Conservation (phyloP, 2,113 vertebrate species). For the Progne subis region DNA sequence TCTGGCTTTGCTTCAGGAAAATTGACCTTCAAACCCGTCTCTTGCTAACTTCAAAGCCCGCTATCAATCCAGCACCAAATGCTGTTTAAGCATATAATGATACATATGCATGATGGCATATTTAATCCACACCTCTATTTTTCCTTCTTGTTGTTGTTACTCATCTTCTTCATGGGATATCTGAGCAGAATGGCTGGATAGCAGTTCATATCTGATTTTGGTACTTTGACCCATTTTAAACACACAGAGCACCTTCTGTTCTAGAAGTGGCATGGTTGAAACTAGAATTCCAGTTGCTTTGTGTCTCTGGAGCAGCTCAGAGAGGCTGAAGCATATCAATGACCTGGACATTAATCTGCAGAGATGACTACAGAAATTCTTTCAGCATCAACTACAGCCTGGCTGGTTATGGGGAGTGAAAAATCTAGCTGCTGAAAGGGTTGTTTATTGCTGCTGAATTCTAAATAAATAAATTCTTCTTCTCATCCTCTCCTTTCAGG, state of each 20-base stretch:
- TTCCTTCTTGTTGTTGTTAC: not conserved
- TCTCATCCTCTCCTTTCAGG: slow-evolving; percentile 66
- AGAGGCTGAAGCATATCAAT: not conserved
- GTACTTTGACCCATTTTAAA: not conserved
- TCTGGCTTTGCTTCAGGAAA: not conserved
- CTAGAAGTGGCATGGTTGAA: not conserved
- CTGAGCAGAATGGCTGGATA: not conserved
- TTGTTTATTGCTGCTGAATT: not conserved
- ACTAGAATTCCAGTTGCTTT: not conserved
- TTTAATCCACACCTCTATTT: not conserved
- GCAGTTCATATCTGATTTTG: not conserved
- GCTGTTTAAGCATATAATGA: not conserved
- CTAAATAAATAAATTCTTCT: not conserved
- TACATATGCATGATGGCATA: not conserved
- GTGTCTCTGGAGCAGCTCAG: not conserved
- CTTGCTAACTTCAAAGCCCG: not conserved
- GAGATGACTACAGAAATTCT: not conserved
- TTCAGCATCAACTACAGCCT: not conserved
- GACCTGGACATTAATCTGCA: not conserved
- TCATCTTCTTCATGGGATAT: not conserved
- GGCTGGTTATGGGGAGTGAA: not conserved
- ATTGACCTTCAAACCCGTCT: not conserved
- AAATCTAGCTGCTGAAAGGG: not conserved
- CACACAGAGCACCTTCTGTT: not conserved
- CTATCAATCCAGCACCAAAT: not conserved